Percentiles rank a stretch among this genome's conserved stretches.
phyloP scores from a whole-genome alignment of 2,797 vertebrate genomes.

The Girardinus metallicus region DNA sequence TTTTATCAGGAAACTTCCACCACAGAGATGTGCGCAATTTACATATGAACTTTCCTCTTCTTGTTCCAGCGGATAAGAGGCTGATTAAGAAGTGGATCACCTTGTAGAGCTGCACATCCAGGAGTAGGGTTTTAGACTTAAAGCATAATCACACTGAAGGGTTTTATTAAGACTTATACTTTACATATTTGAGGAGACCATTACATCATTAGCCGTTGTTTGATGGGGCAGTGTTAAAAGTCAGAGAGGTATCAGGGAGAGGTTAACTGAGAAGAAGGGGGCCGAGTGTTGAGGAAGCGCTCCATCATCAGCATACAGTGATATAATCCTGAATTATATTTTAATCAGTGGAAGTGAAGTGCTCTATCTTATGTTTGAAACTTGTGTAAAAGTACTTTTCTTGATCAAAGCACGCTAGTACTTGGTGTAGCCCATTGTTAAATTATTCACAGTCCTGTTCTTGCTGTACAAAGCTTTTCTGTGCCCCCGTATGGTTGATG shows the following conservation, averaged over 20 bases:
- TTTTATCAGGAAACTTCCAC: conserved; percentile 67
- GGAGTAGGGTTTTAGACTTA: conserved; percentile 70
- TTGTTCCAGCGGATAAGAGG: conserved; percentile 74
- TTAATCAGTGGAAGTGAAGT: conserved; percentile 66
- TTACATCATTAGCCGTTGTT: conserved; percentile 81
- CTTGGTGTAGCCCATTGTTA: conserved; percentile 67
- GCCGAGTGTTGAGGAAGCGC: conserved; percentile 37
- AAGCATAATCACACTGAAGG: conserved; percentile 71
- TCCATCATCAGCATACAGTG: conserved; percentile 67
- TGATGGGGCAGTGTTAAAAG: conserved; percentile 72
- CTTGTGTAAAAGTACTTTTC: conserved; percentile 67
- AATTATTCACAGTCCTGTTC: conserved; percentile 64
- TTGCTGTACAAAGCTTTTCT: conserved; percentile 70
- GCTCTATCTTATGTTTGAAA: conserved; percentile 61
- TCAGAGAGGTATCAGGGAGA: conserved; percentile 67
- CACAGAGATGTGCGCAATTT: conserved; percentile 65
- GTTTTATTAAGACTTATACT: conserved; percentile 79
- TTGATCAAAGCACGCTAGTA: conserved; percentile 60
- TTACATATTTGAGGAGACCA: conserved; percentile 83
- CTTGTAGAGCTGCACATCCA: conserved; percentile 73
- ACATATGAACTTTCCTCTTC: conserved; percentile 73
- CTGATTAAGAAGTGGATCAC: conserved; percentile 78
- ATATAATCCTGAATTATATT: conserved; percentile 80
- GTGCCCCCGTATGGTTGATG: conserved; percentile 41
- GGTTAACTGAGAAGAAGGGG: conserved; percentile 68